Base-by-base conservation (phyloP, 2,113 vertebrate genomes). In the Nesogale talazaci region DNA sequence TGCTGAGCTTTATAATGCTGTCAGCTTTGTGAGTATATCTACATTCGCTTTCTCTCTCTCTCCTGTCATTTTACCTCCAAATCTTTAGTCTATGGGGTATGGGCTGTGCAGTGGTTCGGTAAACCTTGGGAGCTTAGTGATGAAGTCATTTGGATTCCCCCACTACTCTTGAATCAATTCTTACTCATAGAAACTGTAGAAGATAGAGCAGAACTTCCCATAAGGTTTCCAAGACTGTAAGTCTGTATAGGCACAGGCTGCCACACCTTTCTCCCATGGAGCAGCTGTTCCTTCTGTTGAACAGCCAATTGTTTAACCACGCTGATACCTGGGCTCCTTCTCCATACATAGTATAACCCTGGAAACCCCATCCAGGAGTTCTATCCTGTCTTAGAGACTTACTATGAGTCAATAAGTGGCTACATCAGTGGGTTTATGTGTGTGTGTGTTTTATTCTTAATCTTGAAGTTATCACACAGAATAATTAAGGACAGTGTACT, bases 401-500 rank as follows among this genome's bases (percentile, higher is more conserved):
- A 29, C 12, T n/a, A 17, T 70, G 31, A 70, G 12, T 17, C n/a
- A 46, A 34, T 25, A 70, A n/a, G 3, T n/a, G 67, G n/a, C 12
- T 70, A 34, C 31, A 70, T 31, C 65, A 67, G 12, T 25, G 65
- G 10, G 42, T 46, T 46, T 46, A 59, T 59, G 8, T 59, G 67
- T n/a, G 25, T 34, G 14, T 31, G 2, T 69, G 15, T 70, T 70
- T 34, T 67, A 12, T 67, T 70, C n/a, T 76, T 72, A 79, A 85
- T 82, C 31, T 78, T 91, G 38, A 94, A 59, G 70, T 84, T 65
- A 61, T 89, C 52, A 72, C 11, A 34, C 12, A 94, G 27, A 92
- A 78, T 90, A 75, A 81, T 78, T 52, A 77, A 91, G 25, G 23
- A 74, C 65, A 75, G 25, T 56, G 42, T 5, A 74, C 11, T 80